Evolutionary conservation across 2,113 vertebrate genomes (phyloP), one percentile per base, ranked within the genome.

Genomic region (Poicephalus gulielmi): DNA sequence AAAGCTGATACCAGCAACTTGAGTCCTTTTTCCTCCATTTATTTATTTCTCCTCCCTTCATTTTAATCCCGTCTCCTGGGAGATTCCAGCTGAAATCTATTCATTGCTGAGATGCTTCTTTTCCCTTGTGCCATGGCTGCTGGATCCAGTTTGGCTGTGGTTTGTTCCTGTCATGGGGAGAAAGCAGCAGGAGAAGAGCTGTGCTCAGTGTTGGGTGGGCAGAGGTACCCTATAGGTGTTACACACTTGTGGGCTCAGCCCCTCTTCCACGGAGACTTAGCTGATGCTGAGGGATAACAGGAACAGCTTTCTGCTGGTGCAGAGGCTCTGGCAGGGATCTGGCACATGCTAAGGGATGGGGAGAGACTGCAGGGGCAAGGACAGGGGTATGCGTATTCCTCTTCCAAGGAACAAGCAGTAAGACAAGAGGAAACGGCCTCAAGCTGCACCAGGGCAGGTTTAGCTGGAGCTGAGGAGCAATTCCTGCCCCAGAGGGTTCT

Each of bases 41-140:
- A 22, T 93, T 96, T 93, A 31, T 94, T 96, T 90, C 89, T 88
- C 43, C 52, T 73, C 30, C 67, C 63, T 87, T 89, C 90, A 44
- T 92, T 94, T 95, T 84, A 55, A 88, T 92, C 18, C 64, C 0
- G 13, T 94, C 92, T 93, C 96, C 83, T 88, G 83, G 94, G 95
- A 96, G 83, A 94, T 94, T 46, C 83, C 71, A 78, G 73, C 46
- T 90, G 88, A 90, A 86, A 83, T 93, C 83, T 92, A 1, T 92
- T 94, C 82, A 73, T 79, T 88, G 73, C 95, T 52, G 92, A 46
- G 77, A 92, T 96, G 75, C 86, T 92, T 96, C 88, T 76, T 60
- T 55, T 82, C 73, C 86, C 90, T 81, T 1, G 7, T 4, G 52
- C 8, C 0, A 0, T 25, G 52, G 64, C 11, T 66, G 73, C 73